Base-by-base conservation (phyloP, 2,113 vertebrate genomes). In the Oplegnathus fasciatus region DNA sequence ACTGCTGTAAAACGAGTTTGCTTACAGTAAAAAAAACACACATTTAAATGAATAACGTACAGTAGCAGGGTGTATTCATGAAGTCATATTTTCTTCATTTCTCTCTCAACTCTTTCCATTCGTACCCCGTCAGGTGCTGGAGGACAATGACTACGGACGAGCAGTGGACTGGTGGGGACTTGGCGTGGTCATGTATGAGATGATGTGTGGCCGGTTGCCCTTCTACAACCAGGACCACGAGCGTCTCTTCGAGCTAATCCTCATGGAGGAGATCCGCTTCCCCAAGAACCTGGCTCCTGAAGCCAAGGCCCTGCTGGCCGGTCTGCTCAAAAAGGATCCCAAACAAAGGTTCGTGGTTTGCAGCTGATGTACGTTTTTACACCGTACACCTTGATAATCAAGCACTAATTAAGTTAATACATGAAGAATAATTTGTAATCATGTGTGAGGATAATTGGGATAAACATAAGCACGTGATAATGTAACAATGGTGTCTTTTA, bases 221-320 rank as follows among this genome's bases (percentile, higher is more conserved):
- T 99, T 99, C 94, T 99, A 99, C 94, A 99, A 99, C 92, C 98
- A 99, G 94, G 98, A 99, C 92, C 98, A 99, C 1, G 98, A 99
- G 95, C 98, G 98, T 44, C 96, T 99, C 22, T 99, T 99, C 93
- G 98, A 99, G 93, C 95, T 98, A 28, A 99, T 99, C 91, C 94
- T 99, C 74, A 99, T 99, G 98, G 98, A 99, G 90, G 98, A 99
- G 91, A 99, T 99, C 93, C 97, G 98, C 90, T 99, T 99, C 86
- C 98, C 98, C 80, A 96, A 98, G 88, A 99, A 97, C 91, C 96
- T 99, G 32, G 98, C 97, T 20, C 97, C 97, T 0, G 98, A 99
- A n/a, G 98, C 97, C 82, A 97, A 97, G 87, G 92, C 97, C 64
- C 88, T 99, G 84, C 94, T 99, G n/a, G 97, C 97, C 0, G 97